Conservation (phyloP, 2,888 invertebrate species). For the Crepidodera aurea region DNA sequence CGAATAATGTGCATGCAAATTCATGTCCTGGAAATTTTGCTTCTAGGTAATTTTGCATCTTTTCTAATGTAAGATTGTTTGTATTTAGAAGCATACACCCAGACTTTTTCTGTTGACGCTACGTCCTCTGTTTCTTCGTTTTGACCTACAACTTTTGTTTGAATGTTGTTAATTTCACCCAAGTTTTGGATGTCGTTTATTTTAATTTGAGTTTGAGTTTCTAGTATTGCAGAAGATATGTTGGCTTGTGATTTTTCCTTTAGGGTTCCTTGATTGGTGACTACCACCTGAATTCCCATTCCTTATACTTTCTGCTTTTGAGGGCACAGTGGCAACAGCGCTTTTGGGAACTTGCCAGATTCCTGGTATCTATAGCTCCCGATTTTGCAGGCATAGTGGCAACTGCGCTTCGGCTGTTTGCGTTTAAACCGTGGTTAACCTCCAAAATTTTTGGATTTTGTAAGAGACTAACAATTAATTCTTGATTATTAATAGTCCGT, state of each 20-base stretch:
- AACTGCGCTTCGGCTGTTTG: neutral
- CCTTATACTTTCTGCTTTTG: neutral
- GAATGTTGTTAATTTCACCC: neutral
- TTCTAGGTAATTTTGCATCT: constrained; percentile 12
- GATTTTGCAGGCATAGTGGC: neutral
- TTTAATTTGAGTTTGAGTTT: neutral
- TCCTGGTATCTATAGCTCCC: neutral
- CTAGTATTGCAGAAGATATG: neutral
- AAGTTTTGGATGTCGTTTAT: constrained; percentile 8
- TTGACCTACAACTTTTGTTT: neutral
- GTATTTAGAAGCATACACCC: neutral
- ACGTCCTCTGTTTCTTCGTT: neutral
- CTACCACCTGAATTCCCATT: neutral
- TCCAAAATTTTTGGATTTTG: constrained; percentile 5
- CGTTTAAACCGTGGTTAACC: constrained; percentile 5
- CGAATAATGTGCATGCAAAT: neutral
- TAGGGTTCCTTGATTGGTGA: neutral
- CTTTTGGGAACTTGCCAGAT: neutral
- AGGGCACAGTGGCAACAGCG: no score
- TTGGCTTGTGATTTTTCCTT: neutral
- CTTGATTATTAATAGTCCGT: constrained; percentile 7
- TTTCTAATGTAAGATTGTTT: constrained; percentile 5
- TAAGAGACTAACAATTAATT: constrained; percentile 8
- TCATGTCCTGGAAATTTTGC: constrained; percentile 4
- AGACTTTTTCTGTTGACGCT: neutral